Conservation (phyloP, 2,797 vertebrate species). For the Fistularia tabacaria region DNA sequence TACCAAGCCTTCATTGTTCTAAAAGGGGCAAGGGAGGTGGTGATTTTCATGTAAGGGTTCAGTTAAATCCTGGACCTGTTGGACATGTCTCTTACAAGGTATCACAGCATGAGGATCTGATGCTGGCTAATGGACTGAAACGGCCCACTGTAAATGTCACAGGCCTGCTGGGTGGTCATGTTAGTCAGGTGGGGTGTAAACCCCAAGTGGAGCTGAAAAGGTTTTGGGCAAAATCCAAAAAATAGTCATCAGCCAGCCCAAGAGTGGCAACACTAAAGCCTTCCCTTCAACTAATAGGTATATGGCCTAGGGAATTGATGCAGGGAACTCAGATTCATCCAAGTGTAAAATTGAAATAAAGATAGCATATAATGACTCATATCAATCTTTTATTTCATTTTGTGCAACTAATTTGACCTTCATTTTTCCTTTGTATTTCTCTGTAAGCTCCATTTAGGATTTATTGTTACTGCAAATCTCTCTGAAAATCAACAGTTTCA, state of each 20-base stretch:
- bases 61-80: slow-evolving; percentile 42
- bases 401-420: neutral
- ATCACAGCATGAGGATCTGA: slow-evolving; percentile 39
- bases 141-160: slow-evolving; percentile 51
- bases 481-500: neutral
- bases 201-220: slow-evolving; percentile 49
- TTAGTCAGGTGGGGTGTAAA: slow-evolving; percentile 59
- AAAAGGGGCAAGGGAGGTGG: slow-evolving; percentile 17
- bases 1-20: slow-evolving; percentile 46
- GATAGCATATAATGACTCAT: neutral
- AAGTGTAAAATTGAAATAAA: neutral
- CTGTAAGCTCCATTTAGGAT: neutral
- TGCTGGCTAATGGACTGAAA: slow-evolving; percentile 57
- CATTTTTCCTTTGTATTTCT: neutral
- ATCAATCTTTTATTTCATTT: neutral
- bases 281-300: slow-evolving; percentile 1
- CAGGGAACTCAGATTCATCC: neutral
- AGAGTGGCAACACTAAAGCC: slow-evolving; percentile 9
- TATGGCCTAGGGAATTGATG: neutral
- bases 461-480: slow-evolving; percentile 2
- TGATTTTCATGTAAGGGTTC: slow-evolving; percentile 28
- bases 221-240: slow-evolving; percentile 51
- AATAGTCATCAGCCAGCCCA: slow-evolving; percentile 21
- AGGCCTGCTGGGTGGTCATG: slow-evolving; percentile 59
- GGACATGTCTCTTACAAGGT: slow-evolving; percentile 55